Evolutionary conservation across 1,140 invertebrate genomes (phyloP), one percentile per base, ranked within the genome.

Genomic region (Drosophila sp.): DNA sequence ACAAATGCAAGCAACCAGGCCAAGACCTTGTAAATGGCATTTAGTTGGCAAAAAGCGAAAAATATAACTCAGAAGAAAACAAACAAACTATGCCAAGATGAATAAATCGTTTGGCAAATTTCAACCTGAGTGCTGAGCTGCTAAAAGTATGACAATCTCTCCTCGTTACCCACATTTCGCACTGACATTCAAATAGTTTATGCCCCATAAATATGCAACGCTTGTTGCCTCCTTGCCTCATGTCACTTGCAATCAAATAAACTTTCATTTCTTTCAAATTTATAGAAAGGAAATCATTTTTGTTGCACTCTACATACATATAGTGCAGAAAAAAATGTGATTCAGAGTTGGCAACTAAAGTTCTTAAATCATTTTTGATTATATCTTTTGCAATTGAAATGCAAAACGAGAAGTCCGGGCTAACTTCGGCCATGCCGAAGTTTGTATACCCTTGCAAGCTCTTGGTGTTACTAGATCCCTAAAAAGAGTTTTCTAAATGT

Each of bases 1-100:
- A 72, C 71, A 79, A 79, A 69, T 72, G 50, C 56, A 17, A 23
- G 41, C 41, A 44, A 23, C 41, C 40, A 41, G 40, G 40, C 40
- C 17, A 23, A 50, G 44, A 50, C 44, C 44, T 50, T 50, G 44
- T 50, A 50, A 50, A 50, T 50, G 44, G 25, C 44, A 50, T 50
- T 50, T 50, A 50, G 44, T 50, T 50, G 23, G 17, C 5, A 17
- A 23, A 25, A 47, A 8, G 25, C 23, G 25, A 47, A 23, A 47
- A 25, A 47, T 11, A 38, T 10, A 25, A 50, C 44, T 23, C 35
- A 10, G 27, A 8, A 23, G 7, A 25, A 27, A 27, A 50, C 3
- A 27, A 50, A 50, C 44, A 50, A 50, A 50, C 44, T 50, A 25
- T 10, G 44, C 23, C 23, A 50, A 25, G 44, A 50, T 50, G 44